Percentiles rank a stretch among this genome's conserved stretches.
These are phyloP conservation scores for Drosophila cognata DNA, from an alignment of 2,888 invertebrate species.

Conservation along the genomic window DNA sequence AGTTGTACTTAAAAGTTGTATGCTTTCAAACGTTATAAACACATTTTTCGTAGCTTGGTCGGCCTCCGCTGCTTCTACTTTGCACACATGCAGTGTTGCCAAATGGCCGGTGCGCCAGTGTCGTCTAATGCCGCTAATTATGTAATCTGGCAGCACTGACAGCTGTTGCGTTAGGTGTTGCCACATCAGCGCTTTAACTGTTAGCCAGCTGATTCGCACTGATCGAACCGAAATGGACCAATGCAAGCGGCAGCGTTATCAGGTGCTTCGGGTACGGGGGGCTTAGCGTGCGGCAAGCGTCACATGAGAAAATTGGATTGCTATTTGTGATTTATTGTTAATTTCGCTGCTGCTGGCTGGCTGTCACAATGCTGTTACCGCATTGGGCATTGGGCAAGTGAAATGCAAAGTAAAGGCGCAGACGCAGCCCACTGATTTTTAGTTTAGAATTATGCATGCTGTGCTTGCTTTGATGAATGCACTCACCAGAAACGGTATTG, in stretches of 20 bases:
- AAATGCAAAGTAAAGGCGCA: conserved; percentile 61
- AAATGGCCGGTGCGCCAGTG: neutral
- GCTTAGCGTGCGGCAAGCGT: conserved; percentile 25
- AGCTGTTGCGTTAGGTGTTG: conserved; percentile 6
- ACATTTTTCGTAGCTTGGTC: conserved; percentile 17
- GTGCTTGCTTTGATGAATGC: neutral
- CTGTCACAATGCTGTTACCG: conserved; percentile 31
- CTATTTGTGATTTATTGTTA: conserved; percentile 15
- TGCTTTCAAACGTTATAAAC: conserved; percentile 13
- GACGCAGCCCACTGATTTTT: conserved; percentile 44
- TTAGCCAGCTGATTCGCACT: conserved; percentile 48
- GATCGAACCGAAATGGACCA: conserved; percentile 55
- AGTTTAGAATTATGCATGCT: neutral
- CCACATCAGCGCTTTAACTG: conserved; percentile 7
- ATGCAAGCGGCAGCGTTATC: conserved; percentile 40
- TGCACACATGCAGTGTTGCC: conserved; percentile 9
- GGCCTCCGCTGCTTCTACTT: conserved; percentile 10
- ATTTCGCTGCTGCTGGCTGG: neutral
- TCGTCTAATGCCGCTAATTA: neutral
- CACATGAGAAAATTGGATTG: conserved; percentile 37
- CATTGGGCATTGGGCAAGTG: conserved; percentile 43
- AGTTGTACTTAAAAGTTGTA: neutral
- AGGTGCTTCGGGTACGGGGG: conserved; percentile 27
- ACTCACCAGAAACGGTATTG: conserved; percentile 21
- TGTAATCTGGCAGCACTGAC: conserved; percentile 17